Evolutionary conservation across 2,113 vertebrate genomes (phyloP).

Genomic region (Accipiter cooperii): DNA sequence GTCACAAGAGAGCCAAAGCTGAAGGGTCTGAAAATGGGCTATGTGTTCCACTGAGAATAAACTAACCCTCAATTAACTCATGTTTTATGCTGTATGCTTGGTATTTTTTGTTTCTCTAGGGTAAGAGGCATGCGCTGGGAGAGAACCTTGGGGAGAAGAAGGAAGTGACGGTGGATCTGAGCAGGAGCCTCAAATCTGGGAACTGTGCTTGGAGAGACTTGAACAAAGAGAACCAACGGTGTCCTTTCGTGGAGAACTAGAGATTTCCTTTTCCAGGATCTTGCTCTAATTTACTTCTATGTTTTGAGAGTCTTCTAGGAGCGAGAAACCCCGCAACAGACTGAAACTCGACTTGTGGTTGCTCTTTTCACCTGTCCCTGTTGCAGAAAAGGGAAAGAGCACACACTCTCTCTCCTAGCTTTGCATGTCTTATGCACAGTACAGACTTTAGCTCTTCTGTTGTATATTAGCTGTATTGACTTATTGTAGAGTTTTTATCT

Average conservation of each 20-base stretch:
- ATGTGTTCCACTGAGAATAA: background rate
- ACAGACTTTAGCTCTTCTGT: background rate
- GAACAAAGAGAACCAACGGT: constrained; percentile 74
- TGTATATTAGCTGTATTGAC: background rate
- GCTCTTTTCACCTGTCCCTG: background rate
- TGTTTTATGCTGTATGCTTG: background rate
- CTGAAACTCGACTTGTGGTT: background rate
- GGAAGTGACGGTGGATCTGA: constrained; percentile 48
- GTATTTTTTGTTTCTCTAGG: constrained; percentile 21
- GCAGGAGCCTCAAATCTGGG: constrained; percentile 31
- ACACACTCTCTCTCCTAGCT: background rate
- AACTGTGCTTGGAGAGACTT: constrained; percentile 44
- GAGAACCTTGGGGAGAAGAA: constrained; percentile 65
- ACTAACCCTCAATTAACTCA: background rate
- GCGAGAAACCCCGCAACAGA: background rate
- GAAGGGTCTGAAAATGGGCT: background rate
- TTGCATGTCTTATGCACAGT: background rate
- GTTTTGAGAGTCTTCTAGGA: background rate
- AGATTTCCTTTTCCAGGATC: background rate
- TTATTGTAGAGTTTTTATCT: background rate
- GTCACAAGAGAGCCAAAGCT: background rate
- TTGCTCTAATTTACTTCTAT: background rate
- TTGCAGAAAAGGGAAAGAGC: background rate
- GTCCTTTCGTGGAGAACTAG: constrained; percentile 67
- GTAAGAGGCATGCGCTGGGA: constrained; percentile 53